Conservation (phyloP, 1,140 invertebrate genomes). For the Panulirus ornatus region DNA sequence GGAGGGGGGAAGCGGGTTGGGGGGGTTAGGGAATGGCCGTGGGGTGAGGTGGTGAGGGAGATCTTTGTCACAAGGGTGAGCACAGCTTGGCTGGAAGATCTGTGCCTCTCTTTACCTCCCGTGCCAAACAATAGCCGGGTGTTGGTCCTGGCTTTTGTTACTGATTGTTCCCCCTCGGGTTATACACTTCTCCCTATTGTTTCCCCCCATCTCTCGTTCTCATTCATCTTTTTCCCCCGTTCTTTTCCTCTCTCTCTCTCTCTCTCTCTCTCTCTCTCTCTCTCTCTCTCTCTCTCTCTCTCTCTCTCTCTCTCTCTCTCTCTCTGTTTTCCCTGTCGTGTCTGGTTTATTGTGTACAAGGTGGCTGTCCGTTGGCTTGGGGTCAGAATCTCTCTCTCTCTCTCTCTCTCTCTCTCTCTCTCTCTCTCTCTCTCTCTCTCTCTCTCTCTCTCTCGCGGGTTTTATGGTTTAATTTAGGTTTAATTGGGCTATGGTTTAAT, state of each 20-base stretch:
- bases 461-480: too few species aligned
- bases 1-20: too few species aligned
- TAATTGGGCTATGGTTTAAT: too few species aligned
- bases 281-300: slow-evolving; percentile 46
- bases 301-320: slow-evolving; percentile 17
- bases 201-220: background rate
- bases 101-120: too few species aligned
- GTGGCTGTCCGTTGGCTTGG: too few species aligned
- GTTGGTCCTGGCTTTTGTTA: slow-evolving; percentile 1
- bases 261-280: slow-evolving; percentile 12
- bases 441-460: background rate
- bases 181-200: background rate
- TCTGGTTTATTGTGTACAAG: too few species aligned
- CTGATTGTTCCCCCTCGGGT: background rate
- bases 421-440: slow-evolving; percentile 17
- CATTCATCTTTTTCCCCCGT: background rate
- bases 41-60: too few species aligned
- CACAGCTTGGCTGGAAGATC: too few species aligned
- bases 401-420: slow-evolving; percentile 27
- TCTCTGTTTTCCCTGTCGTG: slow-evolving; percentile 1
- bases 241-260: background rate
- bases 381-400: slow-evolving; percentile 6
- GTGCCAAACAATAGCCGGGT: too few species aligned
- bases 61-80: too few species aligned
- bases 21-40: too few species aligned